Evolutionary conservation across 2,888 invertebrate genomes (phyloP).

Genomic region (Plagiodera versicolora): DNA sequence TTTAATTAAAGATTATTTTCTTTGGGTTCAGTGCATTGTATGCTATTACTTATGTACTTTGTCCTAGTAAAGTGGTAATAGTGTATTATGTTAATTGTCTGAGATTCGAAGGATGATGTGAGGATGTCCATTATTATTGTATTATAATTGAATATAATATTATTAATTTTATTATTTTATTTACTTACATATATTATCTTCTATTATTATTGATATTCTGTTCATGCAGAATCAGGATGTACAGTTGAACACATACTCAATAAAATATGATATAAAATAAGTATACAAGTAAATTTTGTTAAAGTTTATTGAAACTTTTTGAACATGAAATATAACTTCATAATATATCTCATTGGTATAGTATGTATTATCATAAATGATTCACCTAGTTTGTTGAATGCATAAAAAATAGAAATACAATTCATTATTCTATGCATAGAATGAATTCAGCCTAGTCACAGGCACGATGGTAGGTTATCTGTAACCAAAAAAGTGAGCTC

Average conservation of each 20-base stretch:
- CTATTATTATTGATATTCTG: constrained; percentile 51
- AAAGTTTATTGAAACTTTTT: not conserved
- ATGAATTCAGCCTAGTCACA: too few species aligned
- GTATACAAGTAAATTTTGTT: constrained; percentile 22
- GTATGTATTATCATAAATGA: too few species aligned
- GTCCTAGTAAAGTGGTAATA: constrained; percentile 20
- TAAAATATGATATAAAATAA: constrained; percentile 43
- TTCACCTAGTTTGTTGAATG: too few species aligned
- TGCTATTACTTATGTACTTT: constrained; percentile 21
- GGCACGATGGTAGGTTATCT: too few species aligned
- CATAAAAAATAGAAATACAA: too few species aligned
- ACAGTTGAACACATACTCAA: constrained; percentile 54
- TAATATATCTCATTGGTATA: not conserved
- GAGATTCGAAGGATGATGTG: constrained; percentile 16
- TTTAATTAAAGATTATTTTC: constrained; percentile 42
- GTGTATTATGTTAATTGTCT: constrained; percentile 20
- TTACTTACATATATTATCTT: constrained; percentile 50
- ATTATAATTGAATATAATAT: constrained; percentile 53
- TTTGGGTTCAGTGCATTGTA: constrained; percentile 20
- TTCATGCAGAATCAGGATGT: constrained; percentile 53
- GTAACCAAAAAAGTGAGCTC: too few species aligned
- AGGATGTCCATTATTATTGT: constrained; percentile 44
- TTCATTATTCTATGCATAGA: too few species aligned
- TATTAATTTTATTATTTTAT: constrained; percentile 48
- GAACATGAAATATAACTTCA: not conserved